Base-by-base conservation (phyloP, 2,797 vertebrate species). In the Alfaro cultratus region DNA sequence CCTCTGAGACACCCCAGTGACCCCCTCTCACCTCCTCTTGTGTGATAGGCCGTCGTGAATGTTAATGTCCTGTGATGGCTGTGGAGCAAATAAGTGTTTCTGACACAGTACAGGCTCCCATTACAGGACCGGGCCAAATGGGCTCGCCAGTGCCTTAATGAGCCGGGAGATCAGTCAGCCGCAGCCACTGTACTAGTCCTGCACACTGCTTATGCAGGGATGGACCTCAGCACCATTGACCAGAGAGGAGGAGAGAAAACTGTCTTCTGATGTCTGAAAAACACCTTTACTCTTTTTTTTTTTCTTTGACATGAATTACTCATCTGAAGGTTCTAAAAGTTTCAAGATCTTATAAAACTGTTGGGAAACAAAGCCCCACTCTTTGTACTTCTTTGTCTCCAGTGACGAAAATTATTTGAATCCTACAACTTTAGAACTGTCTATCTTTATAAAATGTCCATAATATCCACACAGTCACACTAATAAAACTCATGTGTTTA, bases 51-150 rank as follows among this genome's bases (percentile, higher is more conserved):
- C 96, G 95, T 95, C 94, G 95, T 96, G 96, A 96, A 96, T 97
- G 96, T 96, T 97, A 96, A 97, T 97, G 95, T 95, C 94, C 96
- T 96, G 95, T 97, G 96, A 97, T 96, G 95, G 96, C 96, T 96
- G 93, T 95, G 95, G 95, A 96, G 96, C 95, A 96, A 95, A 97
- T 95, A 95, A 95, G 94, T 96, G 96, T 96, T 96, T 95, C 96
- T 96, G 96, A 96, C 96, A 96, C 93, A 95, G 96, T 94, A 94
- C 95, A 96, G 96, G 96, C 93, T 92, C 91, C 95, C 92, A 95
- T 96, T 95, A 95, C 93, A 95, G 93, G 82, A 92, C 92, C 92
- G 90, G 93, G 94, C 94, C 95, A 95, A 95, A 94, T 89, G 91
- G 91, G 88, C 94, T 94, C 83, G 91, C 91, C 86, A 84, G 91